Percentiles rank a stretch among this genome's conserved stretches.
phyloP scores from a whole-genome alignment of 2,113 vertebrate genomes.

The Glaucidium brasilianum region DNA sequence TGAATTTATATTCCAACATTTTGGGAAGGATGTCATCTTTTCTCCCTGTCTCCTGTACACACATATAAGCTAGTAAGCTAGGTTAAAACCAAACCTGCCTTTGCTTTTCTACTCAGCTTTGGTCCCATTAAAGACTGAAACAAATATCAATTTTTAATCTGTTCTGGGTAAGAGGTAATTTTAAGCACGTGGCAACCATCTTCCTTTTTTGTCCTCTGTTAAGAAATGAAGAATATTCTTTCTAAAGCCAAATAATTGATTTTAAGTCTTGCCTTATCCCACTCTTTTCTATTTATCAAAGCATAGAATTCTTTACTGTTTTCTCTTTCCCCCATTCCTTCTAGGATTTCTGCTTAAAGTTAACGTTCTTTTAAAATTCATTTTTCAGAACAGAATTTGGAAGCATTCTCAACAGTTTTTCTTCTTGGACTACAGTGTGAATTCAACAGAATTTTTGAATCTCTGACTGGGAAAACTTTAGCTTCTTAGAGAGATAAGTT shows the following conservation, averaged over 20 bases:
- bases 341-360: not conserved
- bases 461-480: not conserved
- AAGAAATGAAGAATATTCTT: not conserved
- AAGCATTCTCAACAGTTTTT: not conserved
- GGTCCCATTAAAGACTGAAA: not conserved
- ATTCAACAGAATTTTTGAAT: not conserved
- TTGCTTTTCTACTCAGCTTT: not conserved
- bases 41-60: not conserved
- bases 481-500: not conserved
- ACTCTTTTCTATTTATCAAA: not conserved
- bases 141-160: not conserved
- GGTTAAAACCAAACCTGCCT: not conserved
- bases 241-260: not conserved
- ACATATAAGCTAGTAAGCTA: not conserved
- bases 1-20: not conserved
- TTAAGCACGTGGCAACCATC: not conserved
- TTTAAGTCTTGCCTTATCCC: not conserved
- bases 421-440: fast-evolving
- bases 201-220: not conserved
- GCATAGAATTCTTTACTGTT: not conserved
- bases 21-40: not conserved
- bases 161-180: not conserved
- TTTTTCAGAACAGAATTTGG: not conserved
- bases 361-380: not conserved
- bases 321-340: not conserved